Evolutionary conservation across 2,113 vertebrate species (phyloP).

Genomic region (Raja brachyura): DNA sequence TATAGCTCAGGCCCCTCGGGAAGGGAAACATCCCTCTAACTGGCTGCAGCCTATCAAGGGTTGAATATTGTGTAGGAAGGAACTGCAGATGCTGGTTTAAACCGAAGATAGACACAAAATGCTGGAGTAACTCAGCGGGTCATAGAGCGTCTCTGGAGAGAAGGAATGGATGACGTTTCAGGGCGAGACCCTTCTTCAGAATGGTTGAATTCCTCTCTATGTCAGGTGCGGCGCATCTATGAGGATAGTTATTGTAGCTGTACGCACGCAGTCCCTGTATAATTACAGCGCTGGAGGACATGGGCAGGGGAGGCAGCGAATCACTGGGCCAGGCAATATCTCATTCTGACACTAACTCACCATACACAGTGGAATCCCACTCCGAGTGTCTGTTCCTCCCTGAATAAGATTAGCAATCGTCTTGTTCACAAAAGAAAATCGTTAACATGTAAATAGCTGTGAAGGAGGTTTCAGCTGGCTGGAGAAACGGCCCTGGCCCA

Average conservation of each 20-base stretch:
- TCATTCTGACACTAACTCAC: background rate
- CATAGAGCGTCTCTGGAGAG: no score
- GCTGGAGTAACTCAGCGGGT: no score
- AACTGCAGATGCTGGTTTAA: no score
- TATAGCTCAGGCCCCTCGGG: no score
- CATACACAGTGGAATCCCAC: background rate
- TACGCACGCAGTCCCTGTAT: background rate
- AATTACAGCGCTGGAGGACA: background rate
- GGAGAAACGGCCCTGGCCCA: background rate
- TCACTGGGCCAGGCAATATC: background rate
- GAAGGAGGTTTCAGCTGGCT: background rate
- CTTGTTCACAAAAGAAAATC: background rate
- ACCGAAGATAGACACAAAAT: no score
- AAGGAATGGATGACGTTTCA: no score
- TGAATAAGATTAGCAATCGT: background rate
- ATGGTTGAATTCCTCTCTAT: background rate
- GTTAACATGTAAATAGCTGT: background rate
- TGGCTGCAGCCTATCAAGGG: no score
- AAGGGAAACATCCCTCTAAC: no score
- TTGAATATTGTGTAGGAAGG: no score
- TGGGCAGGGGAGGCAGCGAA: background rate
- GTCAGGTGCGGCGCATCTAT: background rate
- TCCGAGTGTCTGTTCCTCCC: background rate
- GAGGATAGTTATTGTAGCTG: background rate
- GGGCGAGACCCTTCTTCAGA: no score